A percentile compares a stretch with the other conserved stretches of the same genome.
phyloP scores from a whole-genome alignment of 2,888 invertebrate genomes.

The Glaucopsyche alexis region DNA sequence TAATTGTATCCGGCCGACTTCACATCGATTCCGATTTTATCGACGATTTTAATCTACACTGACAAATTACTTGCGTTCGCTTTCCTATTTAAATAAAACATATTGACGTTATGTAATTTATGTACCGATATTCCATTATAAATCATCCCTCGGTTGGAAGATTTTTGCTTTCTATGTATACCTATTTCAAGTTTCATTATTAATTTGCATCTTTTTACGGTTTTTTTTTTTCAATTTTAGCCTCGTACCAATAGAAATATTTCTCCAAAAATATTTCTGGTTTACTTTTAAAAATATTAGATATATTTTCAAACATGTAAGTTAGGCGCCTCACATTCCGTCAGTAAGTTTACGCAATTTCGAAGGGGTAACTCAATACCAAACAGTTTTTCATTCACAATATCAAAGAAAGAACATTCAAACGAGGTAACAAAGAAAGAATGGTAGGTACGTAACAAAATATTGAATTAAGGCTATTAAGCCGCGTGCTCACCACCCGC shows the following conservation, averaged over 20 bases:
- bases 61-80: constrained; percentile 40
- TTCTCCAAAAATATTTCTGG: too few species aligned
- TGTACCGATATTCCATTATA: background rate
- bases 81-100: constrained; percentile 19
- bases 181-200: too few species aligned
- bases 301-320: too few species aligned
- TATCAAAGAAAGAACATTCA: constrained; percentile 62
- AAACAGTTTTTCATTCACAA: constrained; percentile 36
- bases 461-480: constrained; percentile 73
- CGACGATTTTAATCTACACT: constrained; percentile 43
- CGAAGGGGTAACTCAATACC: background rate
- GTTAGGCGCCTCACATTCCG: too few species aligned
- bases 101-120: constrained; percentile 3
- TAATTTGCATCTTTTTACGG: too few species aligned
- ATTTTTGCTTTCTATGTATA: too few species aligned
- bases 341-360: too few species aligned
- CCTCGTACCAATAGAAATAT: too few species aligned
- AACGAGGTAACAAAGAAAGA: constrained; percentile 63
- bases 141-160: background rate
- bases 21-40: constrained; percentile 42
- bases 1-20: constrained; percentile 40
- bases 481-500: constrained; percentile 71
- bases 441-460: constrained; percentile 69
- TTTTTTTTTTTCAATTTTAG: too few species aligned
- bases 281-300: too few species aligned